Base-by-base conservation (phyloP, 1,140 invertebrate species). In the Papilio dardanus region DNA sequence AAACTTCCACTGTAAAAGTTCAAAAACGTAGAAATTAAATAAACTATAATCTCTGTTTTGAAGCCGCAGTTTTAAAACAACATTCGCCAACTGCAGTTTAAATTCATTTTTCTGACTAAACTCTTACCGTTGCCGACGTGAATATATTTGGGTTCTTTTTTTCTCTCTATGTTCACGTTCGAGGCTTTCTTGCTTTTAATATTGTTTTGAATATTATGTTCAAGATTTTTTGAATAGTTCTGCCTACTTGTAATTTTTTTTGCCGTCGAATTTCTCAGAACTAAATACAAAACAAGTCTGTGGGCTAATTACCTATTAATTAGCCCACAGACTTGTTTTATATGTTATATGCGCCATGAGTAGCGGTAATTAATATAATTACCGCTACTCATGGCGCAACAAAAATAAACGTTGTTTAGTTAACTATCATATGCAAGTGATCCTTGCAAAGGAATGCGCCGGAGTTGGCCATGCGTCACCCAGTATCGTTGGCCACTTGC, bases 401-500 rank as follows among this genome's bases (percentile, higher is more conserved):
- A 54, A 54, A 46, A 58, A 19, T 46, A 6, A 46, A n/a, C 5
- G 42, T 16, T n/a, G 42, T n/a, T 46, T n/a, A 1, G 42, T 46
- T 69, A 16, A 71, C 68, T 50, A 50, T 50, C 21, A 50, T n/a
- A n/a, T 30, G 14, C 5, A 31, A 50, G 21, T 46, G 68, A 71
- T 71, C 12, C 37, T 71, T 31, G 5, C 2, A 46, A 28, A 7
- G 24, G 28, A 71, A 71, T 71, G 67, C 40, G 69, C 24, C 69
- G n/a, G 75, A 42, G 68, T 75, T 58, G 65, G 75, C 78, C 82
- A 80, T 84, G 76, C 77, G 76, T 84, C 81, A 80, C 75, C 65
- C 74, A 80, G 82, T 86, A 88, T 87, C 83, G 82, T 69, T 75
- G 77, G 76, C 74, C 76, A 81, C 83, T 85, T 83, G 83, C 83